These are phyloP conservation scores for Scleropages formosus DNA, from an alignment of 2,797 vertebrate genomes.

Conservation along the genomic window DNA sequence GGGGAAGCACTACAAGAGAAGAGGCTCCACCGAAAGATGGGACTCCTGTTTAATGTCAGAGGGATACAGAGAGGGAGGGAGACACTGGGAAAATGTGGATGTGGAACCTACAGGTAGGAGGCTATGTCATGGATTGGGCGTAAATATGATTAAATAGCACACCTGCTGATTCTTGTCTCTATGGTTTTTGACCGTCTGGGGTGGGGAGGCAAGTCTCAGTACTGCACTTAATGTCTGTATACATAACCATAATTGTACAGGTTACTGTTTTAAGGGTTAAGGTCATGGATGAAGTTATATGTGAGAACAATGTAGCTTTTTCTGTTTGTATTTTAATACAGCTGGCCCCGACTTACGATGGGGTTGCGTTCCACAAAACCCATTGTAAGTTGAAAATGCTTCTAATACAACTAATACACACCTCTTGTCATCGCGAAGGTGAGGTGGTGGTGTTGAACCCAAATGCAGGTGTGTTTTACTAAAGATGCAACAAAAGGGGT, in stretches of 20 bases:
- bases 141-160: slow-evolving; percentile 25
- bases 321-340: too few species aligned
- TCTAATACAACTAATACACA: too few species aligned
- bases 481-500: too few species aligned
- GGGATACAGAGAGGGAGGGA: not conserved
- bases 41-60: slow-evolving; percentile 62
- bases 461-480: too few species aligned
- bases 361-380: too few species aligned
- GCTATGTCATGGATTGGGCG: not conserved
- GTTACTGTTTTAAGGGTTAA: too few species aligned
- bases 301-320: too few species aligned
- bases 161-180: slow-evolving; percentile 9
- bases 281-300: too few species aligned
- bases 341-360: too few species aligned
- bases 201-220: not conserved
- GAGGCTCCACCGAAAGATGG: slow-evolving; percentile 60
- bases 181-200: slow-evolving; percentile 16
- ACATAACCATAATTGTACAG: not conserved
- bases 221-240: not conserved
- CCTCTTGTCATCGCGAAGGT: too few species aligned
- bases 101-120: not conserved
- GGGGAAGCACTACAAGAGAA: slow-evolving; percentile 39
- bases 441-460: too few species aligned
- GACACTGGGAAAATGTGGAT: not conserved
- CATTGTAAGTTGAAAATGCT: too few species aligned